Evolutionary conservation across 2,113 vertebrate genomes (phyloP).

Genomic region (Scolopax mira): DNA sequence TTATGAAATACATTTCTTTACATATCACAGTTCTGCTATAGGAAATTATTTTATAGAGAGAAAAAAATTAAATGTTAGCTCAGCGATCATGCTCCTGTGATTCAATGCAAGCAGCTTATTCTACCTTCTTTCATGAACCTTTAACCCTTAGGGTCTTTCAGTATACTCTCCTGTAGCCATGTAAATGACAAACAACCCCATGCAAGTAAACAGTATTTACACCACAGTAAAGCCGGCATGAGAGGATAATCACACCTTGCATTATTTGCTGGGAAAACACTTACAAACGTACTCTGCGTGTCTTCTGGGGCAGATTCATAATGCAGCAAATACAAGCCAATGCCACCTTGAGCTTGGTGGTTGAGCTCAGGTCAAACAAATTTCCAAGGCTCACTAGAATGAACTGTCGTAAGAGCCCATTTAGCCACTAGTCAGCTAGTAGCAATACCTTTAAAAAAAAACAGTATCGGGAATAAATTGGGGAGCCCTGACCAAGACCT

Average conservation of each 20-base stretch:
- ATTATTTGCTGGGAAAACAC: not conserved
- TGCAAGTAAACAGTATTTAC: not conserved
- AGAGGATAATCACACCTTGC: not conserved
- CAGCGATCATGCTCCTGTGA: not conserved
- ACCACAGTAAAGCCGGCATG: not conserved
- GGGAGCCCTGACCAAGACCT: not conserved
- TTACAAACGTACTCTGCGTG: not conserved
- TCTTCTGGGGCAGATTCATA: conserved; percentile 5
- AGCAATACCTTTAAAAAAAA: not conserved
- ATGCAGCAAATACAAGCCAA: not conserved
- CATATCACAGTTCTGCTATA: not conserved
- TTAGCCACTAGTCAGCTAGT: conserved; percentile 8
- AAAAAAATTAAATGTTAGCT: not conserved
- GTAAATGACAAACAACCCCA: not conserved
- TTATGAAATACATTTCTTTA: conserved; percentile 41
- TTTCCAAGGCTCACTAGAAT: conserved; percentile 3
- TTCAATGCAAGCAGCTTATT: not conserved
- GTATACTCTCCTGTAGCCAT: not conserved
- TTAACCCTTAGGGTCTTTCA: not conserved
- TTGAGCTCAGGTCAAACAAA: conserved; percentile 27
- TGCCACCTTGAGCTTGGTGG: not conserved
- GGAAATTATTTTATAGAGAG: not conserved
- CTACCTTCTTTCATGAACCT: not conserved
- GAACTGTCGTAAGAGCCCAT: not conserved
- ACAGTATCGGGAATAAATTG: not conserved